A percentile compares a stretch with the other conserved stretches of the same genome.
phyloP scores from a whole-genome alignment of 1,140 invertebrate species.

The Oreohelix idahoensis region DNA sequence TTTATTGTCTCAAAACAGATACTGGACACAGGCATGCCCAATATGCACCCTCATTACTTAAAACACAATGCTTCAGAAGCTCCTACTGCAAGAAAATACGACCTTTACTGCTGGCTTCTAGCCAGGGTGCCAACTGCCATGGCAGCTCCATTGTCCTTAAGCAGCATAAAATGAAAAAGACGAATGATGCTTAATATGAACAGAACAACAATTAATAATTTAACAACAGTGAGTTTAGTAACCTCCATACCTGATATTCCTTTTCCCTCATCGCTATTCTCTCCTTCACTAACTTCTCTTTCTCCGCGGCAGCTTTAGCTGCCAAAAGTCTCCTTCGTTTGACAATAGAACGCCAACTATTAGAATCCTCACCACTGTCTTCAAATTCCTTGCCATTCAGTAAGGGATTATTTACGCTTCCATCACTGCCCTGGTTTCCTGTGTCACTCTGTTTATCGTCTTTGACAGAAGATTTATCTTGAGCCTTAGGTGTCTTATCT shows the following conservation, averaged over 20 bases:
- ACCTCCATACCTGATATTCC: conserved; percentile 26
- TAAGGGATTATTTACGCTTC: not conserved
- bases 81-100: too few relatives aligned
- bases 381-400: conserved; percentile 38
- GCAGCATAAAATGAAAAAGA: too few relatives aligned
- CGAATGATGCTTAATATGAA: too few relatives aligned
- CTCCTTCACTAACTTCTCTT: conserved; percentile 57
- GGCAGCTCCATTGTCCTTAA: too few relatives aligned
- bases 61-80: too few relatives aligned
- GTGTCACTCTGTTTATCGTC: conserved; percentile 38
- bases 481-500: conserved; percentile 35
- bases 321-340: conserved; percentile 61
- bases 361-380: conserved; percentile 47
- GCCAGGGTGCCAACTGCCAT: too few relatives aligned
- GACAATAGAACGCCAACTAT: conserved; percentile 61
- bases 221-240: too few relatives aligned
- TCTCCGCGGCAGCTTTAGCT: conserved; percentile 61
- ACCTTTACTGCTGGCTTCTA: too few relatives aligned
- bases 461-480: conserved; percentile 42
- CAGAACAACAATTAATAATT: too few relatives aligned
- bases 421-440: conserved; percentile 37
- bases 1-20: too few relatives aligned
- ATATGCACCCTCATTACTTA: too few relatives aligned
- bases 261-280: conserved; percentile 46
- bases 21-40: too few relatives aligned